Percentiles rank a stretch among this genome's conserved stretches.
Conservation (phyloP, 92 coral and sea anemone genomes). For the Paramuricea clavata region DNA sequence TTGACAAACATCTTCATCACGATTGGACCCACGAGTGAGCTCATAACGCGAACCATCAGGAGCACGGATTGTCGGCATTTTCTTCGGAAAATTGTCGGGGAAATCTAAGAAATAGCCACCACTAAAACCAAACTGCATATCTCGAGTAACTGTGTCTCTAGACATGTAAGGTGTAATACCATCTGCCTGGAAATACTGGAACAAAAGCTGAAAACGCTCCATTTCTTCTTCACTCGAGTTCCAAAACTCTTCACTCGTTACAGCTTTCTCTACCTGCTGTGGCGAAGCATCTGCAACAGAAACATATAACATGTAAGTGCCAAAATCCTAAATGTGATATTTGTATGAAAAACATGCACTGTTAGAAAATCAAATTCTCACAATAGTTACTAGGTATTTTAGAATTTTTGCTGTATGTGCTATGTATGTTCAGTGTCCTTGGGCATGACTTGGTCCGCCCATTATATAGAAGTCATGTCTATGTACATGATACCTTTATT, state of each 20-base stretch:
- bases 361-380: no score
- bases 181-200: conserved; percentile 24
- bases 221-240: conserved; percentile 71
- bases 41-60: neutral
- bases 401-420: no score
- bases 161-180: conserved; percentile 63
- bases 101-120: conserved; percentile 58
- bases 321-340: no score
- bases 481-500: neutral
- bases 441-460: no score
- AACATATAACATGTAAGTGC: no score
- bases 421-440: no score
- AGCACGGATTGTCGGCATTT: conserved; percentile 26
- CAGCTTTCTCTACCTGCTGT: conserved; percentile 51
- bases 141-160: conserved; percentile 68
- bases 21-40: neutral
- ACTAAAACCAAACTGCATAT: conserved; percentile 60
- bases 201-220: conserved; percentile 53
- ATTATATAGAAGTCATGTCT: no score
- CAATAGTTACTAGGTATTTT: no score
- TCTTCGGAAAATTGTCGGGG: conserved; percentile 67
- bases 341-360: no score
- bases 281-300: no score
- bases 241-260: conserved; percentile 72
- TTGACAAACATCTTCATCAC: conserved; percentile 1